Evolutionary conservation across 2,113 vertebrate genomes (phyloP), one percentile per base, ranked within the genome.

Genomic region (Danionella cerebrum): DNA sequence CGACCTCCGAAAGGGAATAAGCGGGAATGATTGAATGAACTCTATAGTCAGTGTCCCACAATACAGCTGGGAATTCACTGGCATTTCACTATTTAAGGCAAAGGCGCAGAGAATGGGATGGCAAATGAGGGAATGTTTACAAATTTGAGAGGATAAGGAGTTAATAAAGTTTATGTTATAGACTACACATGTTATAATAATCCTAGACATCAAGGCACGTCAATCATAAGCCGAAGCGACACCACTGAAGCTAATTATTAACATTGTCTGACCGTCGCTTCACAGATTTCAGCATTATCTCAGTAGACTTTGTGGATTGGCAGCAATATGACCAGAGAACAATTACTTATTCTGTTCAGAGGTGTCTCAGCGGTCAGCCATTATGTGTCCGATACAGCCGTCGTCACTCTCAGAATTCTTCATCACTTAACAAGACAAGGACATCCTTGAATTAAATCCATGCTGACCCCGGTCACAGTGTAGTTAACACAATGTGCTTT

Each of bases 211-310:
- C 29, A 24, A 33, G 18, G 33, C 16, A 57, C 33, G 41, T 53
- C 53, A 69, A 52, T 27, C 29, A 65, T 3, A 2, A 33, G 39
- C 14, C 21, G n/a, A 24, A 44, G 57, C 48, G 55, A 74, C 38
- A 39, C 35, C 60, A 70, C 69, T 68, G 58, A 45, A 53, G 33
- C 50, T 27, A 53, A 74, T 70, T 70, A 69, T 42, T 54, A 69
- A 50, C 48, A 59, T 70, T 29, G 35, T 25, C 38, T 65, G 60
- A 60, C 45, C 36, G n/a, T 41, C 38, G 22, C 53, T 21, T 53
- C 58, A 53, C 47, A 24, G 67, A 58, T 35, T n/a, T 44, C 3
- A 60, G 14, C 60, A 53, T 29, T 53, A 47, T 59, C 10, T 45
- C 6, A 29, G 35, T 12, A 54, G 51, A 31, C 57, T n/a, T 21